Evolutionary conservation across 2,888 invertebrate genomes (phyloP).

Genomic region (Noctua janthe): DNA sequence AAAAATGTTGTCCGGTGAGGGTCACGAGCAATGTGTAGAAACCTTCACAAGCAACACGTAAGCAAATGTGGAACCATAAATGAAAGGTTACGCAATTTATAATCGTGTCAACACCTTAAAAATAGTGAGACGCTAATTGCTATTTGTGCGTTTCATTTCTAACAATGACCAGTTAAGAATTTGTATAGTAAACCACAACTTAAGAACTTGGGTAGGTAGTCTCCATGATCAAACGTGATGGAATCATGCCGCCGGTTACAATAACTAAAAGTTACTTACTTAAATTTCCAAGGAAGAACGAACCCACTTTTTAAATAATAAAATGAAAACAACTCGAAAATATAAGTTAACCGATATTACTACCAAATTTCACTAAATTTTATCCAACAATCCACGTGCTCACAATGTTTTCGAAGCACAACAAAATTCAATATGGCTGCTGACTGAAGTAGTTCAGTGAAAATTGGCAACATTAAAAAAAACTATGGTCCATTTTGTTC

Average conservation of each 20-base stretch:
- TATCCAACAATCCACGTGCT: conserved; percentile 92
- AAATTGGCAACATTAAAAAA: conserved; percentile 76
- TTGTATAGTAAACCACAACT: conserved; percentile 30
- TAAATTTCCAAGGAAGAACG: conserved; percentile 77
- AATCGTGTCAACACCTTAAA: conserved; percentile 76
- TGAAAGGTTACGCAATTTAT: conserved; percentile 90
- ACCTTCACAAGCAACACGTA: conserved; percentile 90
- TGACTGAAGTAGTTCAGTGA: conserved; percentile 65
- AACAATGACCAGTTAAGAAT: conserved; percentile 15
- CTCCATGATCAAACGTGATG: conserved; percentile 78
- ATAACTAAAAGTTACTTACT: conserved; percentile 81
- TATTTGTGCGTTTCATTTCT: conserved; percentile 24
- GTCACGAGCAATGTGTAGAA: conserved; percentile 86
- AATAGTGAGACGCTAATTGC: conserved; percentile 45
- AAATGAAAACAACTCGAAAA: conserved; percentile 76
- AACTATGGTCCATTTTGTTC: conserved; percentile 34
- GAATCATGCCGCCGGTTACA: conserved; percentile 81
- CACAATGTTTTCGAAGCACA: conserved; percentile 92
- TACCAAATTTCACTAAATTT: conserved; percentile 86
- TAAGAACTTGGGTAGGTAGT: conserved; percentile 59
- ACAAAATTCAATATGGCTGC: conserved; percentile 93
- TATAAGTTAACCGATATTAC: conserved; percentile 79
- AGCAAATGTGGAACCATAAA: conserved; percentile 87
- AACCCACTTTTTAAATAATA: conserved; percentile 74
- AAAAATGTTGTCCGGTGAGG: conserved; percentile 75